Percentiles rank a stretch among this genome's conserved stretches.
Evolutionary conservation across 2,113 vertebrate genomes (phyloP).

Genomic region (Xyrauchen texanus): DNA sequence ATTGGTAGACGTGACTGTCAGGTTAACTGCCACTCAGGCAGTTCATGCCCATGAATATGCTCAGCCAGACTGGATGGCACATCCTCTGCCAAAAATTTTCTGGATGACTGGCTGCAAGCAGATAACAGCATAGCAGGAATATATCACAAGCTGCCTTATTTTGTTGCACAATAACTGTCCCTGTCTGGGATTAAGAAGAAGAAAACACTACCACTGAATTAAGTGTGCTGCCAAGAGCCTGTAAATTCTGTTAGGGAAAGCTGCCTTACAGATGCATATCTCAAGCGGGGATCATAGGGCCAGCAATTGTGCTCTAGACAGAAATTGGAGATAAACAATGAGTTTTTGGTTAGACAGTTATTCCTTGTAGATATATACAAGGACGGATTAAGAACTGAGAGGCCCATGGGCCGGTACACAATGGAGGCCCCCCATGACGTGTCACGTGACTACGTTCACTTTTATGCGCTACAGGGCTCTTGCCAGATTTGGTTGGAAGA

Average conservation of each 20-base stretch:
- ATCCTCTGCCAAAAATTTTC: conserved; percentile 59
- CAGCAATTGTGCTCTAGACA: not conserved
- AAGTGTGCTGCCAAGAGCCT: not conserved
- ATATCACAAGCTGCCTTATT: conserved; percentile 37
- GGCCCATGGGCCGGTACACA: too few relatives aligned
- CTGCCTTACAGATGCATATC: not conserved
- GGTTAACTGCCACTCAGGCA: conserved; percentile 9
- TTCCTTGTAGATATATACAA: too few relatives aligned
- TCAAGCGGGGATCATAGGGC: not conserved
- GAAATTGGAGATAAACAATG: conserved; percentile 1
- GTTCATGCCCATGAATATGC: conserved; percentile 39
- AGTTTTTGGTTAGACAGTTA: not conserved
- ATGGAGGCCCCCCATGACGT: too few relatives aligned
- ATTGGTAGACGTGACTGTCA: not conserved
- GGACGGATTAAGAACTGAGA: too few relatives aligned
- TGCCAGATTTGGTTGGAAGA: too few relatives aligned
- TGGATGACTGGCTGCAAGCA: conserved; percentile 64
- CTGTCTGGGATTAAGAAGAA: conserved; percentile 44
- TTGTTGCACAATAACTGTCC: conserved; percentile 7
- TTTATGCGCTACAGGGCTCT: too few relatives aligned
- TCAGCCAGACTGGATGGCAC: too few relatives aligned
- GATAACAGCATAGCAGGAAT: conserved; percentile 67
- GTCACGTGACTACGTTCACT: too few relatives aligned
- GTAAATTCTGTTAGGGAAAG: too few relatives aligned
- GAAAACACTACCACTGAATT: conserved; percentile 13